phyloP scores from a whole-genome alignment of 2,797 vertebrate genomes.

The Botia kubotai region DNA sequence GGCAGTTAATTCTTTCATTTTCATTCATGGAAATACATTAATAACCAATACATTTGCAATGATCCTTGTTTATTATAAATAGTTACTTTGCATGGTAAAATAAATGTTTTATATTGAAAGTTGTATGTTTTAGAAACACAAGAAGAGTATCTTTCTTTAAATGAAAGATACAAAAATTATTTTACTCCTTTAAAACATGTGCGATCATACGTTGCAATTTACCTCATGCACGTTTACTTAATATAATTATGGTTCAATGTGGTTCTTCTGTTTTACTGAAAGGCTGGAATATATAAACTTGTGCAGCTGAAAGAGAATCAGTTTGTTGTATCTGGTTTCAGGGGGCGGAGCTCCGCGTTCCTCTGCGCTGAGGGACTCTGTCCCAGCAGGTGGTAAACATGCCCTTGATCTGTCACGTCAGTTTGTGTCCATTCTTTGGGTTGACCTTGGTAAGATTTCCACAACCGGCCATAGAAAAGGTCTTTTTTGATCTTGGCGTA shows the following conservation, averaged over 20 bases:
- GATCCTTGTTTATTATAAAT: neutral
- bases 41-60: neutral
- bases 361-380: no score
- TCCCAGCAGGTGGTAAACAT: neutral
- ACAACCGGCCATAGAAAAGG: constrained; percentile 65
- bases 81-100: neutral
- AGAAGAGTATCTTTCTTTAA: neutral
- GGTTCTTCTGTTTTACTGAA: neutral
- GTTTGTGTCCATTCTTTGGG: constrained; percentile 39
- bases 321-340: constrained; percentile 24
- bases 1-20: no score
- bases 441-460: constrained; percentile 66
- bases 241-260: no score
- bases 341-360: neutral
- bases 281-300: constrained; percentile 2
- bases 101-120: neutral
- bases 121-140: neutral
- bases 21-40: neutral
- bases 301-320: neutral
- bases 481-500: constrained; percentile 69
- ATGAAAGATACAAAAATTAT: no score
- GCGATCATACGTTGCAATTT: no score
- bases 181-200: no score
- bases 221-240: neutral
- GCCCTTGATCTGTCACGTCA: constrained; percentile 21